These are phyloP conservation scores for Hylomyscus alleni DNA, from an alignment of 2,797 vertebrate species.

Conservation along the genomic window DNA sequence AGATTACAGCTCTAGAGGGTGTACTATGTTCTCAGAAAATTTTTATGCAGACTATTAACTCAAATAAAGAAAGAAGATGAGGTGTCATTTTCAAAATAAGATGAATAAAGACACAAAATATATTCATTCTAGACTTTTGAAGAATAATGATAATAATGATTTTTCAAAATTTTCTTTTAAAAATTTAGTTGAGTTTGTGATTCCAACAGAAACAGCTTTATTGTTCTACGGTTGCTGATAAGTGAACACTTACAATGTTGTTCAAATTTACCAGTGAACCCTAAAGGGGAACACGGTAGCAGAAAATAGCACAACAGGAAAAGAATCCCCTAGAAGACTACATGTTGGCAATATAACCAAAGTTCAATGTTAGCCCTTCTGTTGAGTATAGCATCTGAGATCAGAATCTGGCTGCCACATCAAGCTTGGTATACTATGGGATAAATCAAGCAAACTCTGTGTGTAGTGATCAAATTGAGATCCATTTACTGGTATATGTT, in stretches of 20 bases:
- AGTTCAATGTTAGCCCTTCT: slow-evolving; percentile 29
- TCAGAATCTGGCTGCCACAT: slow-evolving; percentile 69
- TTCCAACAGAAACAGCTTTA: background rate
- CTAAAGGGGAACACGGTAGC: background rate
- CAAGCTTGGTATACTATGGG: slow-evolving; percentile 62
- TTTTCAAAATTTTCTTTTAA: slow-evolving; percentile 18
- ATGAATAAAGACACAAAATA: background rate
- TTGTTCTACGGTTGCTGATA: slow-evolving; percentile 23
- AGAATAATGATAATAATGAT: slow-evolving; percentile 12
- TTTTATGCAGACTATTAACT: slow-evolving; percentile 29
- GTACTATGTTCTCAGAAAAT: background rate
- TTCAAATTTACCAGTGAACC: slow-evolving; percentile 22
- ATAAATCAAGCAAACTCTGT: slow-evolving; percentile 81
- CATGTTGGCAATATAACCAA: background rate
- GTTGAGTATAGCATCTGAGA: slow-evolving; percentile 48
- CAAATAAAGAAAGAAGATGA: background rate
- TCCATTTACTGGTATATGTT: slow-evolving; percentile 84
- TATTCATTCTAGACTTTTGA: background rate
- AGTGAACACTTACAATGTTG: slow-evolving; percentile 16
- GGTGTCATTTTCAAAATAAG: background rate
- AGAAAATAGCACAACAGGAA: slow-evolving; percentile 20
- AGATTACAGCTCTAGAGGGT: background rate
- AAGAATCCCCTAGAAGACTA: background rate
- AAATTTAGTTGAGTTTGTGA: slow-evolving; percentile 4
- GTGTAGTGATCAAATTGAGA: slow-evolving; percentile 81